phyloP scores from a whole-genome alignment of 2,797 vertebrate genomes.

The Hippoglossus hippoglossus region DNA sequence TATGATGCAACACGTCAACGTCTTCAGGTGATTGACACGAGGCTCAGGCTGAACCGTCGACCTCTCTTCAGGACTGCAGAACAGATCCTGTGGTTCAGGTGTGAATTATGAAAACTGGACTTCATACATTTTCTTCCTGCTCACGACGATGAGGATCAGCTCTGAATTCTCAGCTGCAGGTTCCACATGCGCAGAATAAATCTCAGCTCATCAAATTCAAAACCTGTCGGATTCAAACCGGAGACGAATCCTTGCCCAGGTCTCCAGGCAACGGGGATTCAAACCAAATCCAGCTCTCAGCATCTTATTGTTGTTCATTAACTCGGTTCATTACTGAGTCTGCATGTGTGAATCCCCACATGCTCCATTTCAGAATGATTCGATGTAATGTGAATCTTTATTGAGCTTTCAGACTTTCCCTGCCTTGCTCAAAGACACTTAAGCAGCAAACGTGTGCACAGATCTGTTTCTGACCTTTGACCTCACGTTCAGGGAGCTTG shows the following conservation, averaged over 20 bases:
- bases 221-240: neutral
- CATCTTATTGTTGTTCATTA: slow-evolving; percentile 64
- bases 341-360: slow-evolving; percentile 49
- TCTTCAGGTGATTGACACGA: too few relatives aligned
- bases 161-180: slow-evolving; percentile 8
- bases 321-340: slow-evolving; percentile 52
- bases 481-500: too few relatives aligned
- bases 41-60: neutral
- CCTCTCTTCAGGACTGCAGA: neutral
- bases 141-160: neutral
- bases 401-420: slow-evolving; percentile 3
- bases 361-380: slow-evolving; percentile 31
- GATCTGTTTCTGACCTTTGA: too few relatives aligned
- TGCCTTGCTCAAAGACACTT: neutral
- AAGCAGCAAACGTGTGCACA: neutral
- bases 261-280: neutral
- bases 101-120: neutral
- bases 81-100: neutral
- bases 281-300: slow-evolving; percentile 46
- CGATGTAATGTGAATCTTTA: slow-evolving; percentile 15
- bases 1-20: too few relatives aligned
- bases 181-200: neutral
- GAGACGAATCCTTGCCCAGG: too few relatives aligned
- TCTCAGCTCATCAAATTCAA: slow-evolving; percentile 3
- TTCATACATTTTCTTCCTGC: neutral